Conservation (phyloP, 1,140 invertebrate species). For the Drosophila jambulina region DNA sequence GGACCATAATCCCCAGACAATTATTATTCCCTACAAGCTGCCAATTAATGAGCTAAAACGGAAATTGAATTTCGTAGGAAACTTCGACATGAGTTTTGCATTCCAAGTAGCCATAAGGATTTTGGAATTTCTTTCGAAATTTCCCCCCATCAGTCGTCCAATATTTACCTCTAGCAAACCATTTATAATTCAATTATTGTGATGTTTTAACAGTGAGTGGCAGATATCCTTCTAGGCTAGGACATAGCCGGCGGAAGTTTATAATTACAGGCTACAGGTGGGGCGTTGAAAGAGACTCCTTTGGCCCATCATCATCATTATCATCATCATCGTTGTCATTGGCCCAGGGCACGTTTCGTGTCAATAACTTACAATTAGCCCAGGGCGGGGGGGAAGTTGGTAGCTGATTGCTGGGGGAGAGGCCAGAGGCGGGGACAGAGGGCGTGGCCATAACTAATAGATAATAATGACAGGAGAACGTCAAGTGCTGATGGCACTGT, state of each 20-base stretch:
- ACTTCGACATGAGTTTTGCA: slow-evolving; percentile 17
- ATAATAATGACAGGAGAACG: slow-evolving; percentile 64
- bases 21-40: slow-evolving; percentile 13
- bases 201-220: slow-evolving; percentile 21
- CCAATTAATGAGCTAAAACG: slow-evolving; percentile 14
- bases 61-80: slow-evolving; percentile 12
- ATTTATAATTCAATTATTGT: slow-evolving; percentile 72
- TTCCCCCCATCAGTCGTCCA: background rate
- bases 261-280: slow-evolving; percentile 62
- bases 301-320: background rate
- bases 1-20: background rate
- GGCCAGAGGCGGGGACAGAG: slow-evolving; percentile 3
- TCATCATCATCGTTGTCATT: slow-evolving; percentile 26
- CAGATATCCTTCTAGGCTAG: background rate
- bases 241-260: slow-evolving; percentile 48
- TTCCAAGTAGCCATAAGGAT: slow-evolving; percentile 1
- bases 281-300: slow-evolving; percentile 21
- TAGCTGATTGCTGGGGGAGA: background rate
- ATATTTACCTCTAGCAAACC: slow-evolving; percentile 49
- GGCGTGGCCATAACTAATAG: slow-evolving; percentile 58
- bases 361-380: slow-evolving; percentile 74
- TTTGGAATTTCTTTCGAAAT: background rate
- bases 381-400: background rate
- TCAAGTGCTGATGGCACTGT: slow-evolving; percentile 39
- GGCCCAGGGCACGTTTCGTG: slow-evolving; percentile 50